A percentile compares a stretch with the other conserved stretches of the same genome.
These are phyloP conservation scores for Temnothorax longispinosus DNA, from an alignment of 1,140 invertebrate species.

Conservation along the genomic window DNA sequence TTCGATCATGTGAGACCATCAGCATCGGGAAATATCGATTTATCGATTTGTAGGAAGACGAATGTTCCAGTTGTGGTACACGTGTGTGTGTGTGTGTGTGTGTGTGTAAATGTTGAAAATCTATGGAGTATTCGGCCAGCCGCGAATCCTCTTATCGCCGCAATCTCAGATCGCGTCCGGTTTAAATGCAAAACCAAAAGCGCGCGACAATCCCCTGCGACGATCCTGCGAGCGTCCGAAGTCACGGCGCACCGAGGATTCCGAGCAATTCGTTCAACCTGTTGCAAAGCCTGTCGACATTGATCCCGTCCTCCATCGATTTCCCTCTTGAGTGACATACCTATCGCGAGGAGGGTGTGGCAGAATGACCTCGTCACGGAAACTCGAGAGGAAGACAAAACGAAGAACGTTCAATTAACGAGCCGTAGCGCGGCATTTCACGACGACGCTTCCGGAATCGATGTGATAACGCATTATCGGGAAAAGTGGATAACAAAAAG, in stretches of 20 bases:
- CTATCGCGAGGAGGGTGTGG: conserved; percentile 69
- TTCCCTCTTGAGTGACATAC: conserved; percentile 62
- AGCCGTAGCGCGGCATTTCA: conserved; percentile 1
- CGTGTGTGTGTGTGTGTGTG: too few species aligned
- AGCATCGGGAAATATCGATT: neutral
- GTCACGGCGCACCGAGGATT: conserved; percentile 64
- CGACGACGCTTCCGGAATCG: conserved; percentile 27
- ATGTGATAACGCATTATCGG: conserved; percentile 24
- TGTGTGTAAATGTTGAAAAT: conserved; percentile 16
- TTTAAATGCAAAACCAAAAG: conserved; percentile 52
- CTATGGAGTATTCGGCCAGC: conserved; percentile 19
- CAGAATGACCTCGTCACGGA: conserved; percentile 65
- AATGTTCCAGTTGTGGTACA: neutral
- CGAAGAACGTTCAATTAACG: conserved; percentile 58
- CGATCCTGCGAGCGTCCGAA: conserved; percentile 53
- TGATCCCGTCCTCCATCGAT: conserved; percentile 74
- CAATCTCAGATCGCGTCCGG: conserved; percentile 62
- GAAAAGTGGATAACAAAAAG: conserved; percentile 19
- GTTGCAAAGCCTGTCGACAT: conserved; percentile 75
- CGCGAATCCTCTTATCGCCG: conserved; percentile 69
- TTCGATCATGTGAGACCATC: neutral
- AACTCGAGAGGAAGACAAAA: conserved; percentile 71
- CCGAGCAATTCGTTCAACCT: conserved; percentile 75
- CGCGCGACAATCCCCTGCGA: conserved; percentile 30
- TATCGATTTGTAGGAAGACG: neutral